Conservation (phyloP, 1,140 invertebrate genomes). For the Galleria mellonella region DNA sequence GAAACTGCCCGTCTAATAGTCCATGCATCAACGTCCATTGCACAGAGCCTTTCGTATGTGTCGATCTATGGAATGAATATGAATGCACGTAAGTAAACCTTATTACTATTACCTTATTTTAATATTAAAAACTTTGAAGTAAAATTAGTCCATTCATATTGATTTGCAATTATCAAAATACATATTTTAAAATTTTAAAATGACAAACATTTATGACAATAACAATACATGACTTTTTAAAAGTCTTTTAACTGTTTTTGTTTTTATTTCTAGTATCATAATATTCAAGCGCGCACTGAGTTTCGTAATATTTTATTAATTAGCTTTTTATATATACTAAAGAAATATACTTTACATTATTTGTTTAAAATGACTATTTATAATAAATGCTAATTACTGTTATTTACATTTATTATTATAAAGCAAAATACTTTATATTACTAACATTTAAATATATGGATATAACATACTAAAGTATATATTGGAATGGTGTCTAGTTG, state of each 20-base stretch:
- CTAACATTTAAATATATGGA: slow-evolving; percentile 22
- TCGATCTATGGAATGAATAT: slow-evolving; percentile 96
- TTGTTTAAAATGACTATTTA: no score
- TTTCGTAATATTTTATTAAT: slow-evolving; percentile 22
- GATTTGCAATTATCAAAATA: neutral
- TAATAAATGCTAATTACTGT: no score
- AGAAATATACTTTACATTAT: neutral
- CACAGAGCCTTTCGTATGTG: slow-evolving; percentile 94
- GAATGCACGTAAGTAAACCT: slow-evolving; percentile 94
- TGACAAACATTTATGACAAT: no score
- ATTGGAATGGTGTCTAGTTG: slow-evolving; percentile 80
- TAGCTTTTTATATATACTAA: neutral
- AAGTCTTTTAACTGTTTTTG: no score
- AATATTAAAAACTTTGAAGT: no score
- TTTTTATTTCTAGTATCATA: slow-evolving; percentile 2
- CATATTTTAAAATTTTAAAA: neutral
- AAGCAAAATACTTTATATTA: slow-evolving; percentile 11
- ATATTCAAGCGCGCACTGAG: slow-evolving; percentile 51
- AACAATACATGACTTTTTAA: no score
- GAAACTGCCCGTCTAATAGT: slow-evolving; percentile 94
- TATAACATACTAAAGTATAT: slow-evolving; percentile 34
- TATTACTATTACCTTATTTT: no score
- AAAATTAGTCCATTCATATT: no score
- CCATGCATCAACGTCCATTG: slow-evolving; percentile 95
- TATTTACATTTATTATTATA: slow-evolving; percentile 10